These are phyloP conservation scores for Clarias laeviceps DNA, from an alignment of 2,797 vertebrate genomes.

Conservation along the genomic window DNA sequence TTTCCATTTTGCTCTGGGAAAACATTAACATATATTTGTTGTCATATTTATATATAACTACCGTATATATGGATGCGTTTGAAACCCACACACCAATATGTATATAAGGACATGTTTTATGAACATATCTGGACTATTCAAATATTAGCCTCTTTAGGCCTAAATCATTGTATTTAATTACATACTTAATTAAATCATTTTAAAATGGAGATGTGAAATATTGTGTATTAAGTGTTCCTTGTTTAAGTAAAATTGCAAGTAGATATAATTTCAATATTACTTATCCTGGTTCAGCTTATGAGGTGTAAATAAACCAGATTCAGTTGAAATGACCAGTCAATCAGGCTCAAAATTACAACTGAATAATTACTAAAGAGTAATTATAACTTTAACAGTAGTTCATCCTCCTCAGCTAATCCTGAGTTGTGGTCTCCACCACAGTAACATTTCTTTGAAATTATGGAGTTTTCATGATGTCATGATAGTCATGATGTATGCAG, in stretches of 20 bases:
- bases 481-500: not conserved
- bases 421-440: not conserved
- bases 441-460: not conserved
- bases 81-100: not conserved
- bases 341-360: not conserved
- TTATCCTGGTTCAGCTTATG: not conserved
- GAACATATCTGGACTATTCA: not conserved
- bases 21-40: not conserved
- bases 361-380: not conserved
- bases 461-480: not conserved
- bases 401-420: no score
- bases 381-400: not conserved
- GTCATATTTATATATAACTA: no score
- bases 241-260: not conserved
- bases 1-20: not conserved
- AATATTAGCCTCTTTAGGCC: not conserved
- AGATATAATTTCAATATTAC: not conserved
- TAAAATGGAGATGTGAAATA: not conserved
- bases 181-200: not conserved
- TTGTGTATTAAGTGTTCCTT: not conserved
- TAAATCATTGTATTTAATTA: conserved; percentile 3
- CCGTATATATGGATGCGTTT: not conserved
- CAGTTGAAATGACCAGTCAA: not conserved
- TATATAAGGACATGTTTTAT: not conserved
- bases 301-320: not conserved